phyloP scores from a whole-genome alignment of 2,797 vertebrate species.

The Aldrovandia affinis region DNA sequence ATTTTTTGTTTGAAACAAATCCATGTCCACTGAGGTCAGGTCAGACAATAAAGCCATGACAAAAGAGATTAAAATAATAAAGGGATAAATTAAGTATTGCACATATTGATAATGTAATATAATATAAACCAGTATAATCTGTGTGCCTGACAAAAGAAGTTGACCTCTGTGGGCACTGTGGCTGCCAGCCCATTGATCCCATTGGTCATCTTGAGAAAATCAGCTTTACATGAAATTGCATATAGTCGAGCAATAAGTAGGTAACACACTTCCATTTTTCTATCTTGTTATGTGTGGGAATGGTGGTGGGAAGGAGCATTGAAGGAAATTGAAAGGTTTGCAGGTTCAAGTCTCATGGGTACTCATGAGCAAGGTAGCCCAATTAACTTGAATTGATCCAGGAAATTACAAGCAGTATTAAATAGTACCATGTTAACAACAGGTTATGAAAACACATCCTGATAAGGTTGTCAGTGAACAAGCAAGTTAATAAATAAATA shows the following conservation, averaged over 20 bases:
- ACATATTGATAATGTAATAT: background rate
- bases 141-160: background rate
- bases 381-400: background rate
- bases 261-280: too few relatives aligned
- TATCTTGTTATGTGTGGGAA: too few relatives aligned
- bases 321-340: background rate
- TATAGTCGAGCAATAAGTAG: too few relatives aligned
- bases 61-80: background rate
- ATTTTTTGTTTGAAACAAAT: conserved; percentile 45
- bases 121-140: background rate
- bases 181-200: too few relatives aligned
- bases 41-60: background rate
- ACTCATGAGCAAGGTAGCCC: background rate
- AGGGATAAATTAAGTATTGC: background rate
- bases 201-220: background rate
- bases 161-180: too few relatives aligned
- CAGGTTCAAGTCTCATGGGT: background rate
- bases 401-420: background rate
- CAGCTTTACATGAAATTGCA: too few relatives aligned
- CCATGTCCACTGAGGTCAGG: conserved; percentile 34
- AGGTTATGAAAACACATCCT: background rate
- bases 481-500: background rate
- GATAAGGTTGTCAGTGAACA: background rate
- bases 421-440: background rate
- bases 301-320: too few relatives aligned